Conservation (phyloP, 2,797 vertebrate species). For the Sebastes matsubarae region DNA sequence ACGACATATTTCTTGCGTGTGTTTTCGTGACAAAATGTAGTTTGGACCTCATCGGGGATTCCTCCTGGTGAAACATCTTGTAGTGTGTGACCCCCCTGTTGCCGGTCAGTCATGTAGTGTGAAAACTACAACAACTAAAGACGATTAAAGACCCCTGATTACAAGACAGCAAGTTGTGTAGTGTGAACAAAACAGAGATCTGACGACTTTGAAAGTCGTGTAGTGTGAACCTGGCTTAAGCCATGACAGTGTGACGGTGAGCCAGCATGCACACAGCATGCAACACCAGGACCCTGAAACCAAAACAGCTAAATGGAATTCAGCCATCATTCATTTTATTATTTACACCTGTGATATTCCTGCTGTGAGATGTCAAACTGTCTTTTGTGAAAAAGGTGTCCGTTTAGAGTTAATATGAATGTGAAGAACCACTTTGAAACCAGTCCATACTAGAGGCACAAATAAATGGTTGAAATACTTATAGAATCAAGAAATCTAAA, state of each 20-base stretch:
- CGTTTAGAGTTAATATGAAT: neutral
- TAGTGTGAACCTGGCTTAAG: neutral
- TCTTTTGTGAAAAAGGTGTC: neutral
- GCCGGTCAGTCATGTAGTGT: no score
- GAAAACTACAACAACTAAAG: no score
- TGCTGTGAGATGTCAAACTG: neutral
- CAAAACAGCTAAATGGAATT: constrained; percentile 3
- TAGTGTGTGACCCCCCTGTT: no score
- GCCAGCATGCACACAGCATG: neutral
- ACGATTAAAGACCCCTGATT: no score
- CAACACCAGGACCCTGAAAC: constrained; percentile 14
- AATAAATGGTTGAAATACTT: constrained; percentile 39
- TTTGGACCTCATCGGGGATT: no score
- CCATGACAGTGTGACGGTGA: neutral
- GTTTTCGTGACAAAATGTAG: no score
- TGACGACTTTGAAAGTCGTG: no score
- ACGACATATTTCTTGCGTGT: no score
- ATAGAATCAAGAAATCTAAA: constrained; percentile 17
- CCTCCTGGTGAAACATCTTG: no score
- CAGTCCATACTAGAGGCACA: constrained; percentile 15
- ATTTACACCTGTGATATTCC: neutral
- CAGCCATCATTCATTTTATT: neutral
- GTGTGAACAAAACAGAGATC: no score
- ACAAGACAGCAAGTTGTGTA: no score
- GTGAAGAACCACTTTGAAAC: constrained; percentile 15